Evolutionary conservation across 2,888 invertebrate genomes (phyloP), one percentile per base, ranked within the genome.

Genomic region (Amphipyra berbera): DNA sequence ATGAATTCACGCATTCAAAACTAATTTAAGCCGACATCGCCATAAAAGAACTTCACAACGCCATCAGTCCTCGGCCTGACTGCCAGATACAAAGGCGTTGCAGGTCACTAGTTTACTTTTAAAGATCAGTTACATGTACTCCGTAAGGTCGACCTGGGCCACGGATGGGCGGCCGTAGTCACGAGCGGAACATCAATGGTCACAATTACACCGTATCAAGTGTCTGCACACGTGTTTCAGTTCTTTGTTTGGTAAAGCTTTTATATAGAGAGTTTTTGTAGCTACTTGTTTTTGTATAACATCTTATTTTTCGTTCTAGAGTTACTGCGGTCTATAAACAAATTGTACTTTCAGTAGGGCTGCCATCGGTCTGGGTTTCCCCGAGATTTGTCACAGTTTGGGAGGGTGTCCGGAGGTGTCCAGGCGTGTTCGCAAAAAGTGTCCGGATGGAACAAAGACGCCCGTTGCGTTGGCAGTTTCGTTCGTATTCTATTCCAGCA

Each of bases 141-240:
- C 12, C 8, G 40, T 71, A 45, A 58, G 52, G 61, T 53, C 45
- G 54, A n/a, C 37, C 50, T 66, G 49, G 50, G 69, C 10, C 48
- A 68, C 68, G 71, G 62, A 72, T 73, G 56, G 70, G 38, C 50
- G 42, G 14, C 35, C 53, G 46, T 61, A 52, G 40, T 14, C 61
- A 57, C 40, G 38, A 76, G 59, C 60, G 64, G 67, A 64, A 76
- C 75, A 52, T 49, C 42, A 40, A 60, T 60, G 64, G 44, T 46
- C 45, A 44, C 54, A 55, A 56, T 65, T 58, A 68, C 58, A 60
- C 50, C 50, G 27, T 73, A 67, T 64, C 70, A 71, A 35, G 60
- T 76, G 47, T 57, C 64, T 41, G 4, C 30, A 57, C 70, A 70
- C 49, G 38, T 58, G 56, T 58, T 33, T n/a, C 9, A 48, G n/a